phyloP scores from a whole-genome alignment of 2,797 vertebrate genomes.

The Coregonus suidteri region DNA sequence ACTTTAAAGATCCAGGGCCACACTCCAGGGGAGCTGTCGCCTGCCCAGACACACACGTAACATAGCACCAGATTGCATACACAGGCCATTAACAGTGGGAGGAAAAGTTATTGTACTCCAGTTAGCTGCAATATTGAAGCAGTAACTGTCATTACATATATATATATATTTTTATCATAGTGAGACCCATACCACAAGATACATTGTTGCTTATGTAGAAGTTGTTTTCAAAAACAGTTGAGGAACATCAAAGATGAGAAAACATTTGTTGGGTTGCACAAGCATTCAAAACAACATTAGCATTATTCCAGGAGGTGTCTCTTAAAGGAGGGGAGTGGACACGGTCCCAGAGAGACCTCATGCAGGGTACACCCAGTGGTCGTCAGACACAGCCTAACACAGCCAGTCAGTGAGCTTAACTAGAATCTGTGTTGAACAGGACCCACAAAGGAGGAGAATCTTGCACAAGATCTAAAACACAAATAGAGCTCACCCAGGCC shows the following conservation, averaged over 20 bases:
- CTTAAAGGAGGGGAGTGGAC: slow-evolving; percentile 36
- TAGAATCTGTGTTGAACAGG: not conserved
- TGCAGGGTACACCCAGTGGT: slow-evolving; percentile 47
- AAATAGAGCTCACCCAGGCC: not conserved
- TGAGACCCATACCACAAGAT: not conserved
- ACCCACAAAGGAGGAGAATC: not conserved
- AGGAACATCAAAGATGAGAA: slow-evolving; percentile 51
- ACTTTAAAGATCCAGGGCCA: slow-evolving; percentile 34
- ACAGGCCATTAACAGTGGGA: slow-evolving; percentile 7
- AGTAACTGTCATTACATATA: too few species aligned
- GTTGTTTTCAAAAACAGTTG: slow-evolving; percentile 20
- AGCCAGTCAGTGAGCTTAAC: slow-evolving; percentile 44
- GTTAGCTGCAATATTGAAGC: not conserved
- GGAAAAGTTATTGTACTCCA: not conserved
- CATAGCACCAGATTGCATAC: slow-evolving; percentile 31
- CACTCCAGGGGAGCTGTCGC: slow-evolving; percentile 25
- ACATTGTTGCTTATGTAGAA: slow-evolving; percentile 11
- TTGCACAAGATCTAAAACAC: not conserved
- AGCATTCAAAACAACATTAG: slow-evolving; percentile 55
- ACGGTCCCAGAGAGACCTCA: not conserved
- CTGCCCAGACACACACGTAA: slow-evolving; percentile 10
- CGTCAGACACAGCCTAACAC: slow-evolving; percentile 44
- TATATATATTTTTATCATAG: not conserved
- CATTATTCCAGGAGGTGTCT: slow-evolving; percentile 36
- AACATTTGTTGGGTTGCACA: slow-evolving; percentile 33